phyloP scores from a whole-genome alignment of 2,888 invertebrate genomes.

The Balanococcus diminutus region DNA sequence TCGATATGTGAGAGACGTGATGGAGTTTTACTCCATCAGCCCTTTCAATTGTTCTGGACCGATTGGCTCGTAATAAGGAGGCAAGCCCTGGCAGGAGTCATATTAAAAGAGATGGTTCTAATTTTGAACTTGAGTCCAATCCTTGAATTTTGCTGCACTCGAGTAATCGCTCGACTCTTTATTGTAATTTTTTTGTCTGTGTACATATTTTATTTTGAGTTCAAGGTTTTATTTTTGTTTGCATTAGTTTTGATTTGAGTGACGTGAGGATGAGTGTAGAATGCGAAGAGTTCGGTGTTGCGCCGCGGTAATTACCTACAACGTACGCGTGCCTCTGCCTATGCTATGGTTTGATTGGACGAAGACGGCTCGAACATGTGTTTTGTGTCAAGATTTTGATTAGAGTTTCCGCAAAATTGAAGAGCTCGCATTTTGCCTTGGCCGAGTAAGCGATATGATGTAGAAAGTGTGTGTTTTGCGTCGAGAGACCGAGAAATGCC shows the following conservation, averaged over 20 bases:
- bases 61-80: too few species aligned
- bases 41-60: too few species aligned
- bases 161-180: not conserved
- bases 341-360: not conserved
- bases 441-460: not conserved
- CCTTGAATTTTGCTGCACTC: not conserved
- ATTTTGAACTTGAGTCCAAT: not conserved
- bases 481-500: not conserved
- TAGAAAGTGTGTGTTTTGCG: not conserved
- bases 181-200: not conserved
- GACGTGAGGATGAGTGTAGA: not conserved
- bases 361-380: not conserved
- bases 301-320: not conserved
- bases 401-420: not conserved
- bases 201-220: not conserved
- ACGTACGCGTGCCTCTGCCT: not conserved
- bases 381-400: not conserved
- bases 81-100: too few species aligned
- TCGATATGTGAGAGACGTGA: too few species aligned
- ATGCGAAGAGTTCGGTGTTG: not conserved
- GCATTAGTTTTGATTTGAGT: not conserved
- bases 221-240: constrained; percentile 8
- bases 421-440: not conserved
- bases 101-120: too few species aligned
- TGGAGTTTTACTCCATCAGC: too few species aligned